phyloP scores from a whole-genome alignment of 64 coral and sea anemone species.

The Hydrozoanthus tunicans region DNA sequence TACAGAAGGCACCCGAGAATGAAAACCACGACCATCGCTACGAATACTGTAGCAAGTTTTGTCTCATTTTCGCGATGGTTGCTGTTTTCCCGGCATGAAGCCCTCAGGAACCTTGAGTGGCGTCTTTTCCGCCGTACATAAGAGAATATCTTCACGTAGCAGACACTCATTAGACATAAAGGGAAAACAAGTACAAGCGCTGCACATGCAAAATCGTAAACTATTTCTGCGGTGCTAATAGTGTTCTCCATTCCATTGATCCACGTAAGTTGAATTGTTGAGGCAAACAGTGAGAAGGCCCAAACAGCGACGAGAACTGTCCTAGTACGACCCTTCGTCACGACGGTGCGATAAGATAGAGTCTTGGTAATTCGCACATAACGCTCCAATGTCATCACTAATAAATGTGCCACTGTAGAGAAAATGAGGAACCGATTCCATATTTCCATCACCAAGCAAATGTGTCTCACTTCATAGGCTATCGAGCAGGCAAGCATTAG shows the following conservation, averaged over 20 bases:
- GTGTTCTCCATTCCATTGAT: not conserved
- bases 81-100: no score
- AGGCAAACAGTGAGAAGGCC: slow-evolving; percentile 39
- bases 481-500: slow-evolving; percentile 38
- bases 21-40: slow-evolving; percentile 83
- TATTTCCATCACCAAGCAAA: slow-evolving; percentile 36
- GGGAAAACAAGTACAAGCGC: slow-evolving; percentile 7
- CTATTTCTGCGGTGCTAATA: not conserved
- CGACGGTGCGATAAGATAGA: slow-evolving; percentile 16
- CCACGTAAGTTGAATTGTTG: slow-evolving; percentile 20
- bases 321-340: not conserved
- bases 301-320: not conserved
- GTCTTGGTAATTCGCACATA: slow-evolving; percentile 38
- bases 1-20: slow-evolving; percentile 75
- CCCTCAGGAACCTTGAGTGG: not conserved
- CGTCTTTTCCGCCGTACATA: not conserved
- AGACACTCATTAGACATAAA: slow-evolving; percentile 3
- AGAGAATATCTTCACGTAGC: slow-evolving; percentile 32
- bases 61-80: slow-evolving; percentile 51
- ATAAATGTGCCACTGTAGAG: slow-evolving; percentile 42
- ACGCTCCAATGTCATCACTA: slow-evolving; percentile 38
- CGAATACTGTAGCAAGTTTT: slow-evolving; percentile 68
- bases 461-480: not conserved
- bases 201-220: slow-evolving; percentile 25
- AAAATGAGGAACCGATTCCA: slow-evolving; percentile 34